Evolutionary conservation across 2,113 vertebrate genomes (phyloP), one percentile per base, ranked within the genome.

Genomic region (Menura novaehollandiae): DNA sequence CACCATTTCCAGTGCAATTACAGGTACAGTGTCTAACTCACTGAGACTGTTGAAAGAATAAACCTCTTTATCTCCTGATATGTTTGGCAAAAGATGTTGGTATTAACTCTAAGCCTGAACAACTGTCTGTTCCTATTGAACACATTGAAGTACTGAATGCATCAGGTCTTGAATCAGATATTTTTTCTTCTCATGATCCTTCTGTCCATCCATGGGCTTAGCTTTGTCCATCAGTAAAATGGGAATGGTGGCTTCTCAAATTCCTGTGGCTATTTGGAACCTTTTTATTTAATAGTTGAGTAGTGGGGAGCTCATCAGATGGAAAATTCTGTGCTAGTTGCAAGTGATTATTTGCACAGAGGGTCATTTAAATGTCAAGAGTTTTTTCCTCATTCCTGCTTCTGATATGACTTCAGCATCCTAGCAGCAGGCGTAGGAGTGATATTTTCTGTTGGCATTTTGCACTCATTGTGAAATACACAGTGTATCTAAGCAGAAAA

Each of bases 381-480:
- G 64, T 80, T 90, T 91, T 92, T 86, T 87, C 44, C 78, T 93
- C 22, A 10, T 92, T 84, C 33, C 14, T 85, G 60, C 52, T 93
- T 85, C 86, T 88, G 56, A 55, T 89, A 73, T 0, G 14, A 60
- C 79, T 94, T 83, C 15, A 89, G 77, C 74, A 69, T 92, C 76
- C 84, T 72, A 92, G 92, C 87, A 91, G 94, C 46, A 77, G 91
- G 85, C 22, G 52, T 77, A 78, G 86, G 75, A 88, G 90, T 85
- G 88, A 58, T 81, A 84, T 86, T 92, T 93, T 92, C 80, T 85
- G 74, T 93, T 95, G 92, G 88, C 96, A 69, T 96, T 92, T 91
- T 84, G 68, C 18, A 17, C 80, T 81, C 37, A 49, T 88, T 96
- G 95, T 93, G 88, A 89, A 94, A 92, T 64, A 66, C 47, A 44